Percentiles rank a stretch among this genome's conserved stretches.
Evolutionary conservation across 2,113 vertebrate genomes (phyloP).

Genomic region (Marcusenius ussheri): DNA sequence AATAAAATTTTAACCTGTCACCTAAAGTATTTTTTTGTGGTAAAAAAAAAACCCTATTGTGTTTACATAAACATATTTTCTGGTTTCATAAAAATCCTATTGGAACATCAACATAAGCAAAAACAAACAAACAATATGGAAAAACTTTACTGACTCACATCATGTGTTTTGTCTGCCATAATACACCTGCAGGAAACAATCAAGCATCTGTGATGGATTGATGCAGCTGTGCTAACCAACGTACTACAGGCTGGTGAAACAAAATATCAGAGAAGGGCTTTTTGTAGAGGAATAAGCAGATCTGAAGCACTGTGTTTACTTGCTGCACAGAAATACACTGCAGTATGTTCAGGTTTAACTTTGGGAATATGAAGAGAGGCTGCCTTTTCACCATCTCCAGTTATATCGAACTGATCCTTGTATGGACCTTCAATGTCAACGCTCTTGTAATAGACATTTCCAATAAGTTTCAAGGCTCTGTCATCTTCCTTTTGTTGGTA

Average conservation of each 20-base stretch:
- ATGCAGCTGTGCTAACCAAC: not conserved
- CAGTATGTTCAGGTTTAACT: conserved; percentile 29
- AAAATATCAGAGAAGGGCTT: conserved; percentile 1
- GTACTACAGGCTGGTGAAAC: not conserved
- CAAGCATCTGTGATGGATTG: not conserved
- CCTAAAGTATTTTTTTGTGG: not conserved
- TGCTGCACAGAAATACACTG: conserved; percentile 39
- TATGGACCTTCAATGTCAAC: conserved; percentile 21
- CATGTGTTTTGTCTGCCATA: not conserved
- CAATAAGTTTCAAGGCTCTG: conserved; percentile 33
- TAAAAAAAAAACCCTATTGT: not conserved
- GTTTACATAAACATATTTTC: not conserved
- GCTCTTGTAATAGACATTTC: not conserved
- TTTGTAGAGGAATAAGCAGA: not conserved
- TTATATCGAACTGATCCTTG: conserved; percentile 8
- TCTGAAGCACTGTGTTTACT: conserved; percentile 37
- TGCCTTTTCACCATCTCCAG: conserved; percentile 18
- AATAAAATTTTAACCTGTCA: not conserved
- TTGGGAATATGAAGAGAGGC: conserved; percentile 17
- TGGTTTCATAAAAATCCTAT: not conserved
- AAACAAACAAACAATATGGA: not conserved
- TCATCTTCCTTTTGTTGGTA: conserved; percentile 23
- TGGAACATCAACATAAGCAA: not conserved
- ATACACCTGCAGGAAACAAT: not conserved
- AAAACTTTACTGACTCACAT: not conserved